Evolutionary conservation across 2,888 invertebrate genomes (phyloP).

Genomic region (Athalia cordata): DNA sequence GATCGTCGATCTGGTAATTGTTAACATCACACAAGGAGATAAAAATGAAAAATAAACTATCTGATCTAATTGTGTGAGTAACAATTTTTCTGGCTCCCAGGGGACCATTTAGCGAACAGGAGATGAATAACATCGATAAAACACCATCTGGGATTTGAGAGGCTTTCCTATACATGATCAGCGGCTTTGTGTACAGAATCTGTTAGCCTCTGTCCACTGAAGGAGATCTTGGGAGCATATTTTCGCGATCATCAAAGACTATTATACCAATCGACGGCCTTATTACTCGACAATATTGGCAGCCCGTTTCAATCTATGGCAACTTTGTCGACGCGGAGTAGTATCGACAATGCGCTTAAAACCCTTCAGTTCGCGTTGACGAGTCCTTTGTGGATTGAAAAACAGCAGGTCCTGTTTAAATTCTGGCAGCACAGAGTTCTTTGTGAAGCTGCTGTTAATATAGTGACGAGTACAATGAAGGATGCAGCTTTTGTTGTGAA

Average conservation of each 20-base stretch:
- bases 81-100: constrained; percentile 10
- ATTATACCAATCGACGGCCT: constrained; percentile 25
- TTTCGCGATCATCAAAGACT: constrained; percentile 20
- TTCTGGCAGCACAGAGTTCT: constrained; percentile 51
- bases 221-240: constrained; percentile 37
- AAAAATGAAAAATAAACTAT: background rate
- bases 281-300: constrained; percentile 46
- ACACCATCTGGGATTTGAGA: constrained; percentile 24
- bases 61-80: background rate
- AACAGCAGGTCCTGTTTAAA: constrained; percentile 50
- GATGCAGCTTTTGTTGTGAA: constrained; percentile 59
- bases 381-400: constrained; percentile 53
- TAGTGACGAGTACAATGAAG: constrained; percentile 54
- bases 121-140: constrained; percentile 36
- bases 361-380: constrained; percentile 49
- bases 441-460: constrained; percentile 52
- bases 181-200: constrained; percentile 19
- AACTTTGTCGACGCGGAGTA: background rate
- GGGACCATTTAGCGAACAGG: constrained; percentile 22
- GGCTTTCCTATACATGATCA: constrained; percentile 12
- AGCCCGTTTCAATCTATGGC: constrained; percentile 39
- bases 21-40: background rate
- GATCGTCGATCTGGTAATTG: background rate
- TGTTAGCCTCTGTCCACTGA: constrained; percentile 21
- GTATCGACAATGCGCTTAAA: constrained; percentile 35